phyloP scores from a whole-genome alignment of 2,113 vertebrate species.

The Orthonyx spaldingii region DNA sequence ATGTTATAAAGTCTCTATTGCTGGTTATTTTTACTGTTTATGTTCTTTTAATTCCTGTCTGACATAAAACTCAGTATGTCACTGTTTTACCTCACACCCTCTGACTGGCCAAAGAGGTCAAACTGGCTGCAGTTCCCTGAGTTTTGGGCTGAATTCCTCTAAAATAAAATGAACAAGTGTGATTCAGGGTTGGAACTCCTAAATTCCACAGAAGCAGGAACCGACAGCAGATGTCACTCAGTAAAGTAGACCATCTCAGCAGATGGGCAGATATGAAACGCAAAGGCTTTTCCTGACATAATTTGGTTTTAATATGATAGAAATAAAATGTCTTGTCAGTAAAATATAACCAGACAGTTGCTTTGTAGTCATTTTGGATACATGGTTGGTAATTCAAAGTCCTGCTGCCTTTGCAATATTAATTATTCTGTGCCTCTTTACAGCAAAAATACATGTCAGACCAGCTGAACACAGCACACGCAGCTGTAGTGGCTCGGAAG shows the following conservation, averaged over 20 bases:
- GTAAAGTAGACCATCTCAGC: slow-evolving; percentile 51
- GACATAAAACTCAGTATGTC: slow-evolving; percentile 48
- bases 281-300: slow-evolving; percentile 61
- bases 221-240: slow-evolving; percentile 62
- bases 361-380: slow-evolving; percentile 41
- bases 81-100: slow-evolving; percentile 30
- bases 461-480: neutral
- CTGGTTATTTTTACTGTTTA: neutral
- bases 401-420: slow-evolving; percentile 58
- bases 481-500: slow-evolving; percentile 19
- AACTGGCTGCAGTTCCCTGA: slow-evolving; percentile 13
- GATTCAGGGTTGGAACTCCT: slow-evolving; percentile 56
- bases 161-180: slow-evolving; percentile 61
- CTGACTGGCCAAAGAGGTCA: slow-evolving; percentile 6
- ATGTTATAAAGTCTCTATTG: neutral
- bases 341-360: slow-evolving; percentile 61
- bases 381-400: slow-evolving; percentile 34
- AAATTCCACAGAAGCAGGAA: slow-evolving; percentile 43
- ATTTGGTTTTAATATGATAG: slow-evolving; percentile 66
- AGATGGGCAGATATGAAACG: slow-evolving; percentile 67
- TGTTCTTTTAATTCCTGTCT: slow-evolving; percentile 6
- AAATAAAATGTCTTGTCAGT: slow-evolving; percentile 55
- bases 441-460: neutral
- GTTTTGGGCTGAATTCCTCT: slow-evolving; percentile 47
- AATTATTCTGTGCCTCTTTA: slow-evolving; percentile 40